Evolutionary conservation across 2,888 invertebrate genomes (phyloP), one percentile per base, ranked within the genome.

Genomic region (Nephrocerus scutellatus): DNA sequence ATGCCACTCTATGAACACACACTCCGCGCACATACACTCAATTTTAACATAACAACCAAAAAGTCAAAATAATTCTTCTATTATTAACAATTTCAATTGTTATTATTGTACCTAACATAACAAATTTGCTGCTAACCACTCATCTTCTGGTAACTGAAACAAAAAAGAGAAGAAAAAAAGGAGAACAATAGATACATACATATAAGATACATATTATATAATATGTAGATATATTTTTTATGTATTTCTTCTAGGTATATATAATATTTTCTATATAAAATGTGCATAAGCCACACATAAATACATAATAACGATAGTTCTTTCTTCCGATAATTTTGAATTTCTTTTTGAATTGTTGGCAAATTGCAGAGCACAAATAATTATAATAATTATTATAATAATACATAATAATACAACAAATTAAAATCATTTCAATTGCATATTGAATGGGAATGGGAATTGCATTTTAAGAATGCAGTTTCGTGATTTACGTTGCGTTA

Each of bases 71-170:
- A n/a, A n/a, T n/a, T n/a, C n/a, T 21, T 30, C 6, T 31, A 28
- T 28, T 28, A 13, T 14, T 28, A 18, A 36, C n/a, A 24, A 23
- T 34, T 30, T 20, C 36, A 37, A 39, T 36, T 43, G 28, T 31
- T 40, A 45, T 42, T 39, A 47, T 22, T 49, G 46, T 49, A 57
- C 62, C 63, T 85, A 87, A 75, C 86, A 86, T 70, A 87, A 75
- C 70, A 87, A 81, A 72, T 85, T 85, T 57, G 86, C 85, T 56
- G 86, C 80, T 70, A 87, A 77, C 87, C 87, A 88, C 66, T 87
- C 87, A 68, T 88, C 87, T 70, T 87, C 87, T 68, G 84, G 80
- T 72, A 87, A 80, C 85, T 87, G 80, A 63, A 70, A 66, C 62
- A 59, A 57, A 47, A 56, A 41, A 50, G 57, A 51, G 55, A 56